phyloP scores from a whole-genome alignment of 64 coral and sea anemone species.

The Pachyseris speciosa region DNA sequence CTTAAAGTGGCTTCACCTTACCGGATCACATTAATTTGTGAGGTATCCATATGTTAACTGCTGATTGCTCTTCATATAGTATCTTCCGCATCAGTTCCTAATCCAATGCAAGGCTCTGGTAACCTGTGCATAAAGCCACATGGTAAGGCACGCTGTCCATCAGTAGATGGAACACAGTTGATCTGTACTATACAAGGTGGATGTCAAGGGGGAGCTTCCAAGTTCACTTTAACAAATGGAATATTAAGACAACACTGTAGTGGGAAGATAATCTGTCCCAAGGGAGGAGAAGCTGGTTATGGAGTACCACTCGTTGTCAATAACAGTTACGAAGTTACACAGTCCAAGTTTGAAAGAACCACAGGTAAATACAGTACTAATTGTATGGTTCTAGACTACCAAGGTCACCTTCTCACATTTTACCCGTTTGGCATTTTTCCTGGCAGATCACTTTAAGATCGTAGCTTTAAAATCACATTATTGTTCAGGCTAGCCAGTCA shows the following conservation, averaged over 20 bases:
- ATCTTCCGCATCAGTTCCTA: neutral
- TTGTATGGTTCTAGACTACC: neutral
- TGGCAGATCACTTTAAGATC: no score
- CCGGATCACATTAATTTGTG: no score
- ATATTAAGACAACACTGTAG: conserved; percentile 28
- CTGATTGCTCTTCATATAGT: neutral
- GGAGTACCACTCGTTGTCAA: conserved; percentile 27
- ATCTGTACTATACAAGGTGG: neutral
- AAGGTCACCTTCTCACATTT: no score
- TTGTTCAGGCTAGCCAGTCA: neutral
- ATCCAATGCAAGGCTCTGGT: neutral
- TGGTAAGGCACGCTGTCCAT: neutral
- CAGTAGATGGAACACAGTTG: conserved; percentile 1
- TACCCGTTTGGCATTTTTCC: no score
- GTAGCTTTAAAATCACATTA: neutral
- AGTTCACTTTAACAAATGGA: conserved; percentile 26
- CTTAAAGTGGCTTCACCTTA: no score
- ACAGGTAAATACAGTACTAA: neutral
- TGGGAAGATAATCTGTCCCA: conserved; percentile 33
- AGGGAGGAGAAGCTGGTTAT: neutral
- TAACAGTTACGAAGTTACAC: neutral
- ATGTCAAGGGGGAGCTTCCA: neutral
- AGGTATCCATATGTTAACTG: no score
- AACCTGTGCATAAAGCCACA: conserved; percentile 40
- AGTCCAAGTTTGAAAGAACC: conserved; percentile 46